A percentile compares a stretch with the other conserved stretches of the same genome.
phyloP scores from a whole-genome alignment of 2,888 invertebrate species.

The Catocala nupta region DNA sequence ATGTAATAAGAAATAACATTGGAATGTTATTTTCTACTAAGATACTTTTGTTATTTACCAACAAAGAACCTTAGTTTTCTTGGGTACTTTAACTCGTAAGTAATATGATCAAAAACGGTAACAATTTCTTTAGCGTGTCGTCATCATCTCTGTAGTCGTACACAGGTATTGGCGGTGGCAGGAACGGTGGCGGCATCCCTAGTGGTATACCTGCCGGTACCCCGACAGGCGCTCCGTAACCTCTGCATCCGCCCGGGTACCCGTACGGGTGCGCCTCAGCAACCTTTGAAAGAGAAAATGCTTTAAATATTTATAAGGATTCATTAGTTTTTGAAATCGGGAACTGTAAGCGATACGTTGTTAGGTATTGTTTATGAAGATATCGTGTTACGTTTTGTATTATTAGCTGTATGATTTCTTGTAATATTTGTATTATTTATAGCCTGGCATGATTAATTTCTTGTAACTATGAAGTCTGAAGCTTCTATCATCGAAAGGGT shows the following conservation, averaged over 20 bases:
- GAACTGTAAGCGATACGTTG: too few species aligned
- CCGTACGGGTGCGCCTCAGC: slow-evolving; percentile 33
- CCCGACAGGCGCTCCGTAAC: not conserved
- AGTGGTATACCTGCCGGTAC: slow-evolving; percentile 17
- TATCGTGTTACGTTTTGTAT: too few species aligned
- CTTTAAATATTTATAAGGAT: too few species aligned
- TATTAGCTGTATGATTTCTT: too few species aligned
- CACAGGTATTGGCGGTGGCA: slow-evolving; percentile 27
- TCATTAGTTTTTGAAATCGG: too few species aligned
- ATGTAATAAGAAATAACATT: slow-evolving; percentile 9
- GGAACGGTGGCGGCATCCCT: slow-evolving; percentile 15
- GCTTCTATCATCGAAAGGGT: too few species aligned
- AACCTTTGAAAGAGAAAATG: slow-evolving; percentile 21
- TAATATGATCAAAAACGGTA: slow-evolving; percentile 31
- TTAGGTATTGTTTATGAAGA: too few species aligned
- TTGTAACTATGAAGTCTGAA: too few species aligned
- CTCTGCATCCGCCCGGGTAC: slow-evolving; percentile 25
- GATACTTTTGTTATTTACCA: not conserved
- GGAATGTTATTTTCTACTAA: slow-evolving; percentile 11
- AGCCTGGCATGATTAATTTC: too few species aligned
- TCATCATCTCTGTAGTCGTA: slow-evolving; percentile 21
- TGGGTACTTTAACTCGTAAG: not conserved
- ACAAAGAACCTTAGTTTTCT: too few species aligned
- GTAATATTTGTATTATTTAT: too few species aligned
- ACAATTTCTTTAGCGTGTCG: slow-evolving; percentile 22